Percentiles rank a stretch among this genome's conserved stretches.
phyloP scores from a whole-genome alignment of 2,888 invertebrate species.

The Dryococelus australis region DNA sequence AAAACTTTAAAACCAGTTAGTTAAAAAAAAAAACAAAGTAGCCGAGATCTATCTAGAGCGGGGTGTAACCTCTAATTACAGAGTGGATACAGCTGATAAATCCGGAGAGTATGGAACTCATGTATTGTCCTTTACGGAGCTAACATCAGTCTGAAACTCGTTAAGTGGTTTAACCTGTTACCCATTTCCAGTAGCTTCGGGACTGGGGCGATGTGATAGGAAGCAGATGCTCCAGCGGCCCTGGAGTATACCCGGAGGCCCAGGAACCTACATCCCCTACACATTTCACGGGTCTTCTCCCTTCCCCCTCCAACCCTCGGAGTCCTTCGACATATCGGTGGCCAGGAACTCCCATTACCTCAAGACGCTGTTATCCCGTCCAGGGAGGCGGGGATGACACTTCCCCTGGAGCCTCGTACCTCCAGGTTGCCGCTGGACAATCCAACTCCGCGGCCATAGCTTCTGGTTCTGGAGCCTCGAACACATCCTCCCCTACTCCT shows the following conservation, averaged over 20 bases:
- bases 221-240: background rate
- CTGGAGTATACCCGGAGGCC: conserved; percentile 8
- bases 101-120: no score
- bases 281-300: background rate
- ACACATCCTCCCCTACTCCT: background rate
- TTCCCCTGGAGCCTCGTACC: conserved; percentile 25
- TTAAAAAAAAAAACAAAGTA: no score
- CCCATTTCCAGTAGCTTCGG: background rate
- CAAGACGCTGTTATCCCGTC: conserved; percentile 9
- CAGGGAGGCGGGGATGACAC: background rate
- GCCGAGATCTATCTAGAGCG: no score
- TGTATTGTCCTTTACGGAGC: no score
- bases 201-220: background rate
- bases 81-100: no score
- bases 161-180: conserved; percentile 16
- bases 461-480: conserved; percentile 27
- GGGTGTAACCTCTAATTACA: no score
- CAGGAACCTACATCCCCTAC: background rate
- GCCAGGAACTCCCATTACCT: background rate
- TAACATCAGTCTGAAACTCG: background rate
- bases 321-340: background rate
- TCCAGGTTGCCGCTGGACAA: conserved; percentile 23
- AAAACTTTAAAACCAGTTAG: no score
- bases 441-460: conserved; percentile 18
- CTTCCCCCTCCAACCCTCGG: no score